phyloP scores from a whole-genome alignment of 2,113 vertebrate species.

The Oncorhynchus mykiss region DNA sequence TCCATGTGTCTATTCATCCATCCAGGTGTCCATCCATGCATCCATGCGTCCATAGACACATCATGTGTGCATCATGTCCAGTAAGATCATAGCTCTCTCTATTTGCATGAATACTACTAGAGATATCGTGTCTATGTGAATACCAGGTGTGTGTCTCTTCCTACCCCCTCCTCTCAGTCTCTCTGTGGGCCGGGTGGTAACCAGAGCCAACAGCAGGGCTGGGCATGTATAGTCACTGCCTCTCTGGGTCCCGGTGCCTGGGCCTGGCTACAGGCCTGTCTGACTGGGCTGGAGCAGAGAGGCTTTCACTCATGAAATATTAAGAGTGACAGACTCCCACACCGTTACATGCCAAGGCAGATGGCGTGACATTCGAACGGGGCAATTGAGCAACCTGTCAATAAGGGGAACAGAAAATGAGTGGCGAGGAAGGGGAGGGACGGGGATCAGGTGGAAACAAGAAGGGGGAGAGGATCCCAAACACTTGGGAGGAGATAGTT shows the following conservation, averaged over 20 bases:
- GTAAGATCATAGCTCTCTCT: not conserved
- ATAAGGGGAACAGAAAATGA: constrained; percentile 52
- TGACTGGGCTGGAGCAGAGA: too few species aligned
- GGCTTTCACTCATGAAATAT: not conserved
- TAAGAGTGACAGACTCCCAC: constrained; percentile 11
- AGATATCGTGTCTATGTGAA: too few species aligned
- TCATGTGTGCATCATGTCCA: too few species aligned
- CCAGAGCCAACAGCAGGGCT: too few species aligned
- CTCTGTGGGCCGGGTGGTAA: too few species aligned
- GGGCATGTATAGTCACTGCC: too few species aligned
- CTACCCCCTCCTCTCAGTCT: too few species aligned
- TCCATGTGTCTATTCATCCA: too few species aligned
- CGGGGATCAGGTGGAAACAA: constrained; percentile 60
- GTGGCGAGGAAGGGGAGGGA: constrained; percentile 36
- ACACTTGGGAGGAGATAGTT: constrained; percentile 10
- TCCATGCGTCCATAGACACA: too few species aligned
- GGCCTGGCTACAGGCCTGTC: not conserved
- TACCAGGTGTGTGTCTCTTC: too few species aligned
- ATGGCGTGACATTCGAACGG: constrained; percentile 67
- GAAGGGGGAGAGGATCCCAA: constrained; percentile 22
- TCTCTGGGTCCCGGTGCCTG: not conserved
- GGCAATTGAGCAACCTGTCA: constrained; percentile 55
- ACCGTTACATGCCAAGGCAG: constrained; percentile 52
- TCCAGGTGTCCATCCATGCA: too few species aligned
- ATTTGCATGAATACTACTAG: not conserved